Evolutionary conservation across 2,888 invertebrate genomes (phyloP).

Genomic region (Uloborus plumipes): DNA sequence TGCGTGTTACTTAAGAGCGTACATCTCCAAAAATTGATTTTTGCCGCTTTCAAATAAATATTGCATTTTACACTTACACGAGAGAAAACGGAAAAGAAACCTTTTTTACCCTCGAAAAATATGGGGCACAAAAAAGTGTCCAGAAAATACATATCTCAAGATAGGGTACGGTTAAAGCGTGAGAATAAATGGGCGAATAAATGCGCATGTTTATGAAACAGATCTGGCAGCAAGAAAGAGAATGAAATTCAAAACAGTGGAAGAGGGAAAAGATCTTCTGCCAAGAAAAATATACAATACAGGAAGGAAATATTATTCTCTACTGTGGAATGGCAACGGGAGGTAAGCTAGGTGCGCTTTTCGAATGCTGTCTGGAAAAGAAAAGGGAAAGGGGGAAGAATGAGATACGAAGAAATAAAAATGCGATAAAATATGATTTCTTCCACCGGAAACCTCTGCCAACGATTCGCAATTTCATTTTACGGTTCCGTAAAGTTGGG

Average conservation of each 20-base stretch:
- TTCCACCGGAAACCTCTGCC: conserved; percentile 48
- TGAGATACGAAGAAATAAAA: conserved; percentile 30
- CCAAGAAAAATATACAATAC: conserved; percentile 43
- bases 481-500: conserved; percentile 2
- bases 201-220: conserved; percentile 63
- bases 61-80: conserved; percentile 31
- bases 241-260: conserved; percentile 45
- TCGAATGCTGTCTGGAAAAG: conserved; percentile 16
- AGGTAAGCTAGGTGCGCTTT: conserved; percentile 37
- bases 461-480: conserved; percentile 39
- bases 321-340: conserved; percentile 15
- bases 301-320: conserved; percentile 42
- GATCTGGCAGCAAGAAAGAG: conserved; percentile 44
- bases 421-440: conserved; percentile 62
- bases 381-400: conserved; percentile 22
- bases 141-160: conserved; percentile 33
- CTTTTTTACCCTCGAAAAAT: not conserved
- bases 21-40: no score
- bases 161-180: conserved; percentile 39
- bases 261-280: conserved; percentile 49
- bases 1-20: no score
- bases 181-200: conserved; percentile 59
- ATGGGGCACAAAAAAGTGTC: not conserved
- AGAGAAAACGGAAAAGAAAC: conserved; percentile 12
- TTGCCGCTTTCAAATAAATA: conserved; percentile 14